Conservation (phyloP, 2,888 invertebrate genomes). For the Lasioglossum figueresi region DNA sequence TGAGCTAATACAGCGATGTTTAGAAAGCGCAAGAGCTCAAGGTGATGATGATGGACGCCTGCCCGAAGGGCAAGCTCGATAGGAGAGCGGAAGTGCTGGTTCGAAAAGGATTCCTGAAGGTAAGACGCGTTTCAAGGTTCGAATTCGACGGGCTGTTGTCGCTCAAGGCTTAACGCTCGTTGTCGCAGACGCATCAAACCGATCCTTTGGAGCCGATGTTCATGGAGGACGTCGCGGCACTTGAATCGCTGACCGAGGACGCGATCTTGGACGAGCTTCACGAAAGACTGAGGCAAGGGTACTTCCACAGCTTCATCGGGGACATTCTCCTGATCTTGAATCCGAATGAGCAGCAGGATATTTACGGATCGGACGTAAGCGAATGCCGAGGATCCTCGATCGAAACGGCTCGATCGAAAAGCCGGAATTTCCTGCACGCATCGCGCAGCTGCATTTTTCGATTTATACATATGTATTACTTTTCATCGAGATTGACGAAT, state of each 20-base stretch:
- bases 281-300: slow-evolving; percentile 88
- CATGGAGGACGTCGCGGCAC: slow-evolving; percentile 92
- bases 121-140: slow-evolving; percentile 48
- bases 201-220: slow-evolving; percentile 89
- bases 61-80: slow-evolving; percentile 85
- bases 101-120: slow-evolving; percentile 82
- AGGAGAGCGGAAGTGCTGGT: slow-evolving; percentile 85
- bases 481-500: too few relatives aligned
- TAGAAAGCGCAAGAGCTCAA: slow-evolving; percentile 91
- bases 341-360: slow-evolving; percentile 90
- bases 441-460: too few relatives aligned
- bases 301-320: slow-evolving; percentile 91
- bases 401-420: too few relatives aligned
- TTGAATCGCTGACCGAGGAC: slow-evolving; percentile 91
- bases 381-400: not conserved
- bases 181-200: slow-evolving; percentile 75
- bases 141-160: not conserved
- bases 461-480: too few relatives aligned
- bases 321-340: slow-evolving; percentile 92
- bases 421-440: too few relatives aligned
- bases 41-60: slow-evolving; percentile 85
- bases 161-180: not conserved
- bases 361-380: slow-evolving; percentile 90
- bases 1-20: slow-evolving; percentile 18
- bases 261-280: slow-evolving; percentile 88